Conservation (phyloP, 2,888 invertebrate species). For the Tuta absoluta region DNA sequence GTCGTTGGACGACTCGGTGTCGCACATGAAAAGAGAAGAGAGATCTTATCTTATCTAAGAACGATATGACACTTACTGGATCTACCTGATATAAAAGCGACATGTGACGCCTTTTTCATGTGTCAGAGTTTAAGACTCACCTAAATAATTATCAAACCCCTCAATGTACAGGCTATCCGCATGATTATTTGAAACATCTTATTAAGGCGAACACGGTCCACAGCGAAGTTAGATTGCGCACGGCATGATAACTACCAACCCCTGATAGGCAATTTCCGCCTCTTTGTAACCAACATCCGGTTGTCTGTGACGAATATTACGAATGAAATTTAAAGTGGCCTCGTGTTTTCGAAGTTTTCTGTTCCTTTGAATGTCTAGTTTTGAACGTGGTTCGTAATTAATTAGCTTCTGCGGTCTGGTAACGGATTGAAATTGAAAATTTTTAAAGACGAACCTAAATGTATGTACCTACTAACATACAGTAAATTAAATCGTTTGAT, state of each 20-base stretch:
- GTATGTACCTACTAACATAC: no score
- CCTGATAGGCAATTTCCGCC: conserved; percentile 78
- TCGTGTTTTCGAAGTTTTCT: conserved; percentile 52
- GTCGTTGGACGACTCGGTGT: no score
- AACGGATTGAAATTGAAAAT: neutral
- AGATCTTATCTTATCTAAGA: no score
- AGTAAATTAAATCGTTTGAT: no score
- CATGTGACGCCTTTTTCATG: no score
- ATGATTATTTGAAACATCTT: conserved; percentile 55
- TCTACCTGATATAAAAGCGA: no score
- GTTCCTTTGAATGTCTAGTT: conserved; percentile 35
- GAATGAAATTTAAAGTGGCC: conserved; percentile 63
- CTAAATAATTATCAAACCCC: neutral
- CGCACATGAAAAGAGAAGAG: no score
- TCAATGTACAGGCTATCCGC: conserved; percentile 13
- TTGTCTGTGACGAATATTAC: conserved; percentile 54
- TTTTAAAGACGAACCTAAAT: no score
- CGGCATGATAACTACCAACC: conserved; percentile 62
- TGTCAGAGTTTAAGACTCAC: no score
- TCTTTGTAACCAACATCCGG: conserved; percentile 69
- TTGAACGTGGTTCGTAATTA: neutral
- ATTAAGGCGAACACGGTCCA: conserved; percentile 63
- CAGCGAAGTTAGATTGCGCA: conserved; percentile 69
- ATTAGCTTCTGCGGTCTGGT: neutral
- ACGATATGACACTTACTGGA: no score